Evolutionary conservation across 2,888 invertebrate species (phyloP).

Genomic region (Pheosia tremula): DNA sequence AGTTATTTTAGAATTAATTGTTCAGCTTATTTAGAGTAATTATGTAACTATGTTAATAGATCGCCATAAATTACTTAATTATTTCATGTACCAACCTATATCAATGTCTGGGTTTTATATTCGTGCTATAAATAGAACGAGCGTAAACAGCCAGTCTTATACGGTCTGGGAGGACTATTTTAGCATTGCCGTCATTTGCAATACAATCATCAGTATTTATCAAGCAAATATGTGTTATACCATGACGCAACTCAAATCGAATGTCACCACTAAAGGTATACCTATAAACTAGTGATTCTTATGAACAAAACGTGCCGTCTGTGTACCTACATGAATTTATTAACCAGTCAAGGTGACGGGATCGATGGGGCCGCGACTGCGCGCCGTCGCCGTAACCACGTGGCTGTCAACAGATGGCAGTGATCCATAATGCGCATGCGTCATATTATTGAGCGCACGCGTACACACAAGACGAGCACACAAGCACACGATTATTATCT

Average conservation of each 20-base stretch:
- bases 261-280: constrained; percentile 30
- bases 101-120: too few species aligned
- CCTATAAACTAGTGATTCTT: constrained; percentile 45
- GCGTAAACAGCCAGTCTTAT: too few species aligned
- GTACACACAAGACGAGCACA: constrained; percentile 44
- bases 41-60: too few species aligned
- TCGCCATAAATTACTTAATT: too few species aligned
- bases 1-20: too few species aligned
- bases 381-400: constrained; percentile 54
- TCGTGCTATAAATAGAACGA: too few species aligned
- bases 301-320: constrained; percentile 52
- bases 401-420: constrained; percentile 80
- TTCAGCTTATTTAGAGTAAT: too few species aligned
- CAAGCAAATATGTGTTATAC: constrained; percentile 10
- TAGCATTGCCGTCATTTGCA: constrained; percentile 11
- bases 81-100: too few species aligned
- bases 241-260: constrained; percentile 32
- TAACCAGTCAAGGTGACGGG: constrained; percentile 76
- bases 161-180: too few species aligned
- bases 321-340: constrained; percentile 72
- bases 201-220: constrained; percentile 15
- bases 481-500: constrained; percentile 47
- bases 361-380: constrained; percentile 75
- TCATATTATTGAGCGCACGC: constrained; percentile 73
- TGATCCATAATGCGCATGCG: constrained; percentile 70